A percentile compares a stretch with the other conserved stretches of the same genome.
Conservation (phyloP, 2,888 invertebrate species). For the Hydrotaea diabolus region DNA sequence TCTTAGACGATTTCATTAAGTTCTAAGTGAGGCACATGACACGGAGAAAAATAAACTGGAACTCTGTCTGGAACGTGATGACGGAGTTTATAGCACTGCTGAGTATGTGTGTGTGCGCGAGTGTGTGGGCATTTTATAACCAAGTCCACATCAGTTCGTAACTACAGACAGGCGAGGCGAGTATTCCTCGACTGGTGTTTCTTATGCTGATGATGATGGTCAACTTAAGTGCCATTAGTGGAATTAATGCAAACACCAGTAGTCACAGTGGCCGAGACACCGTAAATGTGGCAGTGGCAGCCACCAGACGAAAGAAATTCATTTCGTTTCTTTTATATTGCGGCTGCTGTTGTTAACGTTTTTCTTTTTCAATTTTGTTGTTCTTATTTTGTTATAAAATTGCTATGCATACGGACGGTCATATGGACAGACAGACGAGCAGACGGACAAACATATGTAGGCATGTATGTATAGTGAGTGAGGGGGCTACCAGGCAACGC, state of each 20-base stretch:
- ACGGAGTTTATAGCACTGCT: neutral
- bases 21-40: neutral
- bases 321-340: slow-evolving; percentile 12
- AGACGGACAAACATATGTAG: neutral
- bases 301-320: slow-evolving; percentile 13
- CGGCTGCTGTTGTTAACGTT: neutral
- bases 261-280: slow-evolving; percentile 6
- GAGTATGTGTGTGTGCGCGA: slow-evolving; percentile 5
- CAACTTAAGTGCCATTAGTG: slow-evolving; percentile 63
- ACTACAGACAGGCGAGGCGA: too few relatives aligned
- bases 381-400: slow-evolving; percentile 15
- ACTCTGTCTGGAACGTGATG: slow-evolving; percentile 57
- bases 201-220: slow-evolving; percentile 37
- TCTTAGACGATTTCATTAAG: neutral
- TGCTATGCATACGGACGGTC: slow-evolving; percentile 9
- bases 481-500: neutral
- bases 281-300: slow-evolving; percentile 10
- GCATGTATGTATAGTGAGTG: neutral
- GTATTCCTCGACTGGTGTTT: slow-evolving; percentile 5
- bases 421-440: neutral
- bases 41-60: slow-evolving; percentile 10
- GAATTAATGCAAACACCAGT: slow-evolving; percentile 64
- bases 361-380: slow-evolving; percentile 7
- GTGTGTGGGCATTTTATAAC: slow-evolving; percentile 10
- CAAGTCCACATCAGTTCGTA: neutral